Percentiles rank a stretch among this genome's conserved stretches.
phyloP scores from a whole-genome alignment of 1,140 invertebrate species.

The Lepidurus apus region DNA sequence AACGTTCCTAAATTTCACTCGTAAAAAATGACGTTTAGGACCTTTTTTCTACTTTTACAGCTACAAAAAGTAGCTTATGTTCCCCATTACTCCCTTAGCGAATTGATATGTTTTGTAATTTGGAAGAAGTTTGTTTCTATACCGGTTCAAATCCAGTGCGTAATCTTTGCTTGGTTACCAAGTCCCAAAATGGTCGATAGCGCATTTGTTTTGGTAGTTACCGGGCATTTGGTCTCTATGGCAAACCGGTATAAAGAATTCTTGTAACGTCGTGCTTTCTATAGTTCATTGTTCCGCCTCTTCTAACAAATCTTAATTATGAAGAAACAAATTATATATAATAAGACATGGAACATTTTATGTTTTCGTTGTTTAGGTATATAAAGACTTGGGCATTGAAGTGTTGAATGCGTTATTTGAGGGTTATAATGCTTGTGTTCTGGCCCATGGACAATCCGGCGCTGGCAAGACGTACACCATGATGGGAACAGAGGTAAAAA shows the following conservation, averaged over 20 bases:
- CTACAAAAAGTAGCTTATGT: neutral
- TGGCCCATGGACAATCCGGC: slow-evolving; percentile 74
- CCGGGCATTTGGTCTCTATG: slow-evolving; percentile 10
- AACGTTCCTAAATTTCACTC: slow-evolving; percentile 14
- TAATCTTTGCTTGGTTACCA: neutral
- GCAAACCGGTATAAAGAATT: neutral
- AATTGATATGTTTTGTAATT: neutral
- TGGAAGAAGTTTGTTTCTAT: neutral
- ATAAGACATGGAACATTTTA: neutral
- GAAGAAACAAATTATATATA: neutral
- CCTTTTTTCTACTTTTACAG: neutral
- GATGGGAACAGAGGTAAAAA: slow-evolving; percentile 57
- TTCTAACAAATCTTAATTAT: neutral
- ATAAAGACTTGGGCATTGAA: slow-evolving; percentile 57
- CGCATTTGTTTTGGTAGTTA: slow-evolving; percentile 10
- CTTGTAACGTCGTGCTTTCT: neutral
- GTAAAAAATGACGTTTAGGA: neutral
- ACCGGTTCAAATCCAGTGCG: neutral
- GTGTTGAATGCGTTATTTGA: slow-evolving; percentile 53
- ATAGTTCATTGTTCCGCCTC: neutral
- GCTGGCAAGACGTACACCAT: slow-evolving; percentile 75
- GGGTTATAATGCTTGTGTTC: slow-evolving; percentile 58
- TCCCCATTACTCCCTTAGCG: neutral
- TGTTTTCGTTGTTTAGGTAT: slow-evolving; percentile 51
- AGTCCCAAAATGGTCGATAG: neutral